Conservation (phyloP, 2,888 invertebrate species). For the Callinectes sapidus region DNA sequence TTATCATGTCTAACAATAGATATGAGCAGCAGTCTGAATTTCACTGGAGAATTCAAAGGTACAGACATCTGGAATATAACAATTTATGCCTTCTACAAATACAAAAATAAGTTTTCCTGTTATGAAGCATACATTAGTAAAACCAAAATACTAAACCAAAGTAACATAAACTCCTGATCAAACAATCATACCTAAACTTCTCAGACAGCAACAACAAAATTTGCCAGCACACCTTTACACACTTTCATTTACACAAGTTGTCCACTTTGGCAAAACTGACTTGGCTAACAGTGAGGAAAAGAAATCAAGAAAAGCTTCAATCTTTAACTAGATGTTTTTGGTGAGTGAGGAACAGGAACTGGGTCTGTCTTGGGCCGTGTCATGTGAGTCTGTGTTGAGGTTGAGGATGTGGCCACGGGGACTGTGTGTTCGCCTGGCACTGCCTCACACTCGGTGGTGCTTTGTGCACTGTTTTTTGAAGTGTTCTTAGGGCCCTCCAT, state of each 20-base stretch:
- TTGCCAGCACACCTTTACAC: neutral
- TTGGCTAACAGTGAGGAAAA: neutral
- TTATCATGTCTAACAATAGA: conserved; percentile 17
- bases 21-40: conserved; percentile 23
- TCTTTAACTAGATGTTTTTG: conserved; percentile 46
- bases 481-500: conserved; percentile 13
- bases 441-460: conserved; percentile 11
- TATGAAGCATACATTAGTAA: conserved; percentile 6
- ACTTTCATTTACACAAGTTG: conserved; percentile 5
- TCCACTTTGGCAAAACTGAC: conserved; percentile 34
- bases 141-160: conserved; percentile 23
- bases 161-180: neutral
- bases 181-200: conserved; percentile 36
- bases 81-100: conserved; percentile 38
- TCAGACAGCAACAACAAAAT: neutral
- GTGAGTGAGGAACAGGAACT: conserved; percentile 63
- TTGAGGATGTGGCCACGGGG: conserved; percentile 5
- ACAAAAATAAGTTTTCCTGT: conserved; percentile 36
- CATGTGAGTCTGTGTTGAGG: conserved; percentile 12
- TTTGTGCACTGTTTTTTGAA: conserved; percentile 13
- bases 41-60: neutral
- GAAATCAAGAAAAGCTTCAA: neutral
- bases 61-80: conserved; percentile 40
- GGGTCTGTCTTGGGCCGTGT: conserved; percentile 57
- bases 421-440: conserved; percentile 34